These are phyloP conservation scores for Eurytoma adleriae DNA, from an alignment of 2,888 invertebrate genomes.

Conservation along the genomic window DNA sequence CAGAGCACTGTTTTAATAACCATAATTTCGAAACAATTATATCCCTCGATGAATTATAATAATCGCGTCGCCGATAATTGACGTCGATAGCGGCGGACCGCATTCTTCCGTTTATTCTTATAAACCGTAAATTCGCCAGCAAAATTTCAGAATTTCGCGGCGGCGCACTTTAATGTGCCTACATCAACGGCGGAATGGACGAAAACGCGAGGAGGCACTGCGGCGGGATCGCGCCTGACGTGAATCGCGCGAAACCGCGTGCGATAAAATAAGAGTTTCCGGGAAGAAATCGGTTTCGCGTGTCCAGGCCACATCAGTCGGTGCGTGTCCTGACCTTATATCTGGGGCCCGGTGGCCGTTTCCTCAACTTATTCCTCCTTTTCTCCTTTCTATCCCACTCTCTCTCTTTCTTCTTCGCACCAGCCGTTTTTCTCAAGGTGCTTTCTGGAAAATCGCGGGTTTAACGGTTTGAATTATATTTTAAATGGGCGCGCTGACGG, in stretches of 20 bases:
- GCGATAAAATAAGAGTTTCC: slow-evolving; percentile 57
- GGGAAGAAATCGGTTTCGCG: slow-evolving; percentile 72
- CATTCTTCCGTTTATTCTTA: slow-evolving; percentile 24
- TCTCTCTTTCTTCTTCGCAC: neutral
- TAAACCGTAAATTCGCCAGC: slow-evolving; percentile 20
- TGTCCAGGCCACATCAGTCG: slow-evolving; percentile 71
- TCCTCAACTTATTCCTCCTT: slow-evolving; percentile 27
- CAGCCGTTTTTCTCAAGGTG: too few species aligned
- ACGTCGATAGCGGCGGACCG: neutral
- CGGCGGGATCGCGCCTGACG: too few species aligned
- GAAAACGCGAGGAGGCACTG: too few species aligned
- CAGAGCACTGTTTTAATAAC: slow-evolving; percentile 11
- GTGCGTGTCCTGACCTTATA: slow-evolving; percentile 70
- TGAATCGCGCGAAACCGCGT: neutral
- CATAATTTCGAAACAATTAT: slow-evolving; percentile 24
- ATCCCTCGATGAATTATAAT: slow-evolving; percentile 22
- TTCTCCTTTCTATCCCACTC: neutral
- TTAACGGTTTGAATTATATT: too few species aligned
- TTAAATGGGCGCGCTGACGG: too few species aligned
- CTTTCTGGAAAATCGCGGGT: too few species aligned
- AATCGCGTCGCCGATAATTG: slow-evolving; percentile 13
- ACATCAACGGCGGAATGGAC: neutral
- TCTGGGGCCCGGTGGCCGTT: slow-evolving; percentile 61
- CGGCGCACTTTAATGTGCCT: neutral
- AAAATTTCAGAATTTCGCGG: slow-evolving; percentile 21